phyloP scores from a whole-genome alignment of 2,888 invertebrate species.

The Lathronympha strigana region DNA sequence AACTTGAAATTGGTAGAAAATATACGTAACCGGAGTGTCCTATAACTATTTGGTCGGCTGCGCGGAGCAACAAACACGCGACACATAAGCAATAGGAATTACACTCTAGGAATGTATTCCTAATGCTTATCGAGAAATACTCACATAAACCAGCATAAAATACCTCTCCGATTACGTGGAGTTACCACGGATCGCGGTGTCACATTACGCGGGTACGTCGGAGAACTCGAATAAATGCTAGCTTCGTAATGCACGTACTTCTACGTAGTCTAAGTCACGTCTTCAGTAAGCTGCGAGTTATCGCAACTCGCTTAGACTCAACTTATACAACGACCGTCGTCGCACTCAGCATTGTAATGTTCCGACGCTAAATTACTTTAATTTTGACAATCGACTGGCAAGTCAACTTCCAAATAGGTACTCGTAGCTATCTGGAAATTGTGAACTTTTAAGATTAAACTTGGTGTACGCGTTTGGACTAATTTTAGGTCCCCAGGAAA shows the following conservation, averaged over 20 bases:
- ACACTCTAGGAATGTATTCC: background rate
- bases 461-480: background rate
- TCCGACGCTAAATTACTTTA: constrained; percentile 36
- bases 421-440: constrained; percentile 16
- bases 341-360: constrained; percentile 39
- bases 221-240: background rate
- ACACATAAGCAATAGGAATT: background rate
- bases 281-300: constrained; percentile 38
- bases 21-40: background rate
- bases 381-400: constrained; percentile 39
- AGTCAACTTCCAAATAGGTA: constrained; percentile 20
- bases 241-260: constrained; percentile 4
- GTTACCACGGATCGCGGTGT: background rate
- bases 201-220: background rate
- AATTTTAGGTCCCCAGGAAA: background rate
- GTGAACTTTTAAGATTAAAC: constrained; percentile 14
- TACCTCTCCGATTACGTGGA: background rate
- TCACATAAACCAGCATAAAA: background rate
- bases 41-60: background rate
- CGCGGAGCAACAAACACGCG: background rate
- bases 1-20: background rate
- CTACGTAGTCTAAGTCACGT: constrained; percentile 36
- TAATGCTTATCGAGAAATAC: background rate
- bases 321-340: constrained; percentile 36
- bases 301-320: constrained; percentile 40